These are phyloP conservation scores for Megalops atlanticus DNA, from an alignment of 2,113 vertebrate species.

Conservation along the genomic window DNA sequence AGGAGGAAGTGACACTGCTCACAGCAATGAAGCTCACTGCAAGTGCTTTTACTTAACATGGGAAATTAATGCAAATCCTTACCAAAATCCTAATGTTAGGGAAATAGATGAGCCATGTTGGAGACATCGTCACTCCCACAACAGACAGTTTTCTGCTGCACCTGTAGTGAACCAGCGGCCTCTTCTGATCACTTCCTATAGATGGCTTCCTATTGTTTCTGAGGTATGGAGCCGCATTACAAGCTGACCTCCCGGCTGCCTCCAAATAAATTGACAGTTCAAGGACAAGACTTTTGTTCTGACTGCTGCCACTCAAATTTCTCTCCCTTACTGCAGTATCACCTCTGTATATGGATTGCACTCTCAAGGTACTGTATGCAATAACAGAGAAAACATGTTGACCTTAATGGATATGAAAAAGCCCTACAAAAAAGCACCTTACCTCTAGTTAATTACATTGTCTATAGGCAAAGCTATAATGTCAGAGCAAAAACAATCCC, in stretches of 20 bases:
- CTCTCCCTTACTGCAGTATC: not conserved
- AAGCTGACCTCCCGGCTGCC: not conserved
- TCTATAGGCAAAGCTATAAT: not conserved
- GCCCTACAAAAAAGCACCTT: too few relatives aligned
- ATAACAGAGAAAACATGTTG: not conserved
- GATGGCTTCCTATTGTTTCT: not conserved
- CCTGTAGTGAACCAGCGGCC: not conserved
- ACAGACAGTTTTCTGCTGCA: too few relatives aligned
- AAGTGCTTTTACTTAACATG: not conserved
- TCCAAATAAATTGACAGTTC: not conserved
- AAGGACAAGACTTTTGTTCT: too few relatives aligned
- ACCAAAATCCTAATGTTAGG: not conserved
- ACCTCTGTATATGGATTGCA: not conserved
- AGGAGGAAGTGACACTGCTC: not conserved
- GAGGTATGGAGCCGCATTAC: not conserved
- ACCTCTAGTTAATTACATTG: too few relatives aligned
- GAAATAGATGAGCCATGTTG: not conserved
- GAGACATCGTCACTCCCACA: too few relatives aligned
- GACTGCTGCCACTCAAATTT: not conserved
- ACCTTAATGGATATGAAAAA: too few relatives aligned
- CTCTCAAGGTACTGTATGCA: not conserved
- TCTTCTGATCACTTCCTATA: not conserved
- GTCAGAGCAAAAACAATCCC: not conserved
- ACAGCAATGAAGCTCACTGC: not conserved
- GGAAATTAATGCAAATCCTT: not conserved